Conservation (phyloP, 2,797 vertebrate genomes). For the Lacerta viridis region DNA sequence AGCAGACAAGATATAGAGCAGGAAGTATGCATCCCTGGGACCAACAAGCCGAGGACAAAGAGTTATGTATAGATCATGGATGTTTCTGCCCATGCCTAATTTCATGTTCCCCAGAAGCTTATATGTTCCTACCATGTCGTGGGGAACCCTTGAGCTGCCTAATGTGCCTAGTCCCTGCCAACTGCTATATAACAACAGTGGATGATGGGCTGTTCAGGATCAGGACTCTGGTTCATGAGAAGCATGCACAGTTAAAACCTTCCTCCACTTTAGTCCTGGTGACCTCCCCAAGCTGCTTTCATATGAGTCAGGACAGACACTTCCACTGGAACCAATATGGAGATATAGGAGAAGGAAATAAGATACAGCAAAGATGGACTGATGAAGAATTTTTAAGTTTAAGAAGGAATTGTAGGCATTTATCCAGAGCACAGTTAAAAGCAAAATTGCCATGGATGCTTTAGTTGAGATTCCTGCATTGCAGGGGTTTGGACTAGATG, state of each 20-base stretch:
- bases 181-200: no score
- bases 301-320: background rate
- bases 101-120: background rate
- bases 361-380: background rate
- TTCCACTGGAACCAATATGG: background rate
- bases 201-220: no score
- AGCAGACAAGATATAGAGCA: background rate
- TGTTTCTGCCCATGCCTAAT: background rate
- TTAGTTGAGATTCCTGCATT: no score
- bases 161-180: no score
- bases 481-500: no score
- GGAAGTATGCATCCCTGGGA: background rate
- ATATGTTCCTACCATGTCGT: background rate
- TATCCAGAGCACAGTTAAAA: background rate
- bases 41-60: background rate
- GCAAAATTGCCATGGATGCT: background rate
- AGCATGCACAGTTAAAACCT: no score
- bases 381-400: no score
- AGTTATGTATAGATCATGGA: background rate
- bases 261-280: no score
- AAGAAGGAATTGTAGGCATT: background rate
- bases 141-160: background rate
- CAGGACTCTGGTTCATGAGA: no score
- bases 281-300: background rate
- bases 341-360: background rate